phyloP scores from a whole-genome alignment of 2,113 vertebrate genomes.

The Circaetus cinerascens region DNA sequence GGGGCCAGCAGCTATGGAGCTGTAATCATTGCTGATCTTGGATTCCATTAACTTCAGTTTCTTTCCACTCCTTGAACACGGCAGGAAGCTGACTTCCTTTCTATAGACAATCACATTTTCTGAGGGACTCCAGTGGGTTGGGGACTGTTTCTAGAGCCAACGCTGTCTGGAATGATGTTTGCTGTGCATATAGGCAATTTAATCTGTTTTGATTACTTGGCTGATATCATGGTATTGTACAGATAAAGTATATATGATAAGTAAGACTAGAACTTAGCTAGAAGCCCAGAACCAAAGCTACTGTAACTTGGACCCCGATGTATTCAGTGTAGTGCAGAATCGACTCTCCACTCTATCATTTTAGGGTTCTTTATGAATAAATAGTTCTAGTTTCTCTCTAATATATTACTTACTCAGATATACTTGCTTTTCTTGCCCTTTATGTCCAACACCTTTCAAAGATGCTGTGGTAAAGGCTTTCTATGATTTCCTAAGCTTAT shows the following conservation, averaged over 20 bases:
- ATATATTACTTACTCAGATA: neutral
- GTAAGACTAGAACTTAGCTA: neutral
- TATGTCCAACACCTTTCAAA: neutral
- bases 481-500: neutral
- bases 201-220: neutral
- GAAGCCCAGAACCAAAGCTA: neutral
- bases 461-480: neutral
- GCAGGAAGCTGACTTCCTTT: neutral
- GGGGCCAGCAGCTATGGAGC: neutral
- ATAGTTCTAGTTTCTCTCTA: neutral
- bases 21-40: neutral
- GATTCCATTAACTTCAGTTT: neutral
- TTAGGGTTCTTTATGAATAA: neutral
- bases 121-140: neutral
- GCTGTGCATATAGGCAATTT: neutral
- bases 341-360: accelerated
- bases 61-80: neutral
- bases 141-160: neutral
- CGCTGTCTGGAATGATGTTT: neutral
- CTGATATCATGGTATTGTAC: neutral
- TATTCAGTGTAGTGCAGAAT: neutral
- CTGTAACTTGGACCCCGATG: neutral
- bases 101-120: neutral
- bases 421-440: neutral
- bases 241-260: neutral